Evolutionary conservation across 1,140 invertebrate species (phyloP), one percentile per base, ranked within the genome.

Genomic region (Pseudomyrmex gracilis): DNA sequence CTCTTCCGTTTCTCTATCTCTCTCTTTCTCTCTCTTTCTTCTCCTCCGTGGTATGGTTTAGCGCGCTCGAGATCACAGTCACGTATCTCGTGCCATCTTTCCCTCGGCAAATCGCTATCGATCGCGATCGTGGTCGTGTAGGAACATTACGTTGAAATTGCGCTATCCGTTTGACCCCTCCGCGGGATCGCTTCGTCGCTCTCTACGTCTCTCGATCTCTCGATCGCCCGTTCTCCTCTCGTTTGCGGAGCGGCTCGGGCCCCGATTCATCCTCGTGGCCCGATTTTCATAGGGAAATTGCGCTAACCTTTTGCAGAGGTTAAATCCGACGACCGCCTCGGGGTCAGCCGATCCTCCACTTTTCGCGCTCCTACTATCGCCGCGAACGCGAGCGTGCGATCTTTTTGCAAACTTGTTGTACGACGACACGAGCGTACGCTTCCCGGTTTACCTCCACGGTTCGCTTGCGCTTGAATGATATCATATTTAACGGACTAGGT

Each of bases 111-210:
- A 88, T 88, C 85, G 83, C 47, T 68, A 85, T 88, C 83, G 86
- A 88, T 87, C 86, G 73, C 74, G 82, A 88, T 87, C 85, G 58
- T 43, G 85, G 57, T 87, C 83, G 86, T 87, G 86, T 87, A 76
- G 43, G 66, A 77, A 68, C 83, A 85, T 88, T 88, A 88, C 82
- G 83, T 60, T 88, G 86, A 90, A 89, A 90, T 90, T 90, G 89
- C 88, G 82, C 89, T 90, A 90, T 90, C 80, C 89, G 86, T 90
- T 90, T 90, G 88, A 90, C 89, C 88, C 71, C 74, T 58, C 71
- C 58, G 47, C 43, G 71, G 78, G 77, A 85, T 84, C 86, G 85
- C 87, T 66, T 55, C 71, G 70, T 85, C 77, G 76, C 64, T 70
- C 64, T 70, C 34, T 34, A 34, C 34, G 34, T 34, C 34, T 78